phyloP scores from a whole-genome alignment of 2,113 vertebrate genomes.

The Connochaetes taurinus region DNA sequence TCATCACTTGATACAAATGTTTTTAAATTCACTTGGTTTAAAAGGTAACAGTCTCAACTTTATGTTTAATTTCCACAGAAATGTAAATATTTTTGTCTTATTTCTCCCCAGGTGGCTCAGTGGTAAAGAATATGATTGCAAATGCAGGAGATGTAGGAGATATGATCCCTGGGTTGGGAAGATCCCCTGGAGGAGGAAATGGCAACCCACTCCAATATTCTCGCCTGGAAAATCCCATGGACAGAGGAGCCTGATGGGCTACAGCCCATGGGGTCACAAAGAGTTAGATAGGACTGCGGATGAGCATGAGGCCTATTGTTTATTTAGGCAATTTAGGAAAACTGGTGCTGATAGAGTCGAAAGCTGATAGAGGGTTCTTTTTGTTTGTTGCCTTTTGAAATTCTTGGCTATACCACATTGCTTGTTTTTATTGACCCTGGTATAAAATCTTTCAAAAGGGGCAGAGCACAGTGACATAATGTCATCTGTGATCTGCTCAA shows the following conservation, averaged over 20 bases:
- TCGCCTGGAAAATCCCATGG: neutral
- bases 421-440: neutral
- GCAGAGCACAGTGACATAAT: neutral
- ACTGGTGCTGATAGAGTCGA: neutral
- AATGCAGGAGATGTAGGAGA: neutral
- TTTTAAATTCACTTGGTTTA: constrained; percentile 6
- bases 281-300: neutral
- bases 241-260: neutral
- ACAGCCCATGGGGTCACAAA: neutral
- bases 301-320: neutral
- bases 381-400: neutral
- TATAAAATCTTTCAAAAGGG: neutral
- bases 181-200: neutral
- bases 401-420: neutral
- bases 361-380: neutral
- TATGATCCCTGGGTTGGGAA: neutral
- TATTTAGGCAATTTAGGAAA: neutral
- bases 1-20: neutral
- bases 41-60: neutral
- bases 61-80: constrained; percentile 18
- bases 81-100: constrained; percentile 5
- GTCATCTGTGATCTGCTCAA: neutral
- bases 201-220: neutral
- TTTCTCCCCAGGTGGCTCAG: neutral
- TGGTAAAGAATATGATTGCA: neutral